Conservation (phyloP, 1,140 invertebrate genomes). For the Dendroctonus ponderosae region DNA sequence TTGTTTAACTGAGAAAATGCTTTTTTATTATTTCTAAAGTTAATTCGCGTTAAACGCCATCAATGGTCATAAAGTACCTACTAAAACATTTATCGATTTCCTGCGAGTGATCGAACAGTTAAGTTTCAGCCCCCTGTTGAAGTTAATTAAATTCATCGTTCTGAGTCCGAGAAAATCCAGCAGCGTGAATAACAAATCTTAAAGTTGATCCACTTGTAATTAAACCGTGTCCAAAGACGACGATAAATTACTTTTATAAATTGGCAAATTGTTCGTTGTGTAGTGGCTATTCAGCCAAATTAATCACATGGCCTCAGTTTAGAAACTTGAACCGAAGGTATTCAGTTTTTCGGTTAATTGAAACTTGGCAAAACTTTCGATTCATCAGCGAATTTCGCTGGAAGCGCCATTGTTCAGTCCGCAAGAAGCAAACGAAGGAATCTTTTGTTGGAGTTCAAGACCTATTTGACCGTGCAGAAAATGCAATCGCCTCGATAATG, state of each 20-base stretch:
- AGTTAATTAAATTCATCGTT: too few relatives aligned
- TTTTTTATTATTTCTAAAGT: too few relatives aligned
- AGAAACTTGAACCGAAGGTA: constrained; percentile 15
- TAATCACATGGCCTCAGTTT: constrained; percentile 24
- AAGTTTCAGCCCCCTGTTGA: too few relatives aligned
- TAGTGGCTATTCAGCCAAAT: constrained; percentile 28
- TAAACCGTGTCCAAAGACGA: constrained; percentile 29
- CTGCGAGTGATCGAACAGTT: too few relatives aligned
- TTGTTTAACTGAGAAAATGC: too few relatives aligned
- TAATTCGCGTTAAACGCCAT: too few relatives aligned
- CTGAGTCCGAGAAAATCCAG: constrained; percentile 6
- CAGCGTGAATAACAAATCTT: constrained; percentile 30
- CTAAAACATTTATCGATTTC: too few relatives aligned
- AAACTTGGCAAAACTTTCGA: constrained; percentile 1
- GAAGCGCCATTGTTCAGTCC: not conserved
- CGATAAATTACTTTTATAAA: constrained; percentile 30
- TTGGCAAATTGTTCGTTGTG: constrained; percentile 23
- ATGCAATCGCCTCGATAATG: not conserved
- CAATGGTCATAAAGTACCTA: too few relatives aligned
- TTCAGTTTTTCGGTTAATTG: constrained; percentile 1
- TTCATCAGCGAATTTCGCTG: not conserved
- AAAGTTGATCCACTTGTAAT: constrained; percentile 31
- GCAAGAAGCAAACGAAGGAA: not conserved
- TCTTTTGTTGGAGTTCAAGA: not conserved
- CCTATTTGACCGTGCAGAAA: constrained; percentile 4